Percentiles rank a stretch among this genome's conserved stretches.
Conservation (phyloP, 2,113 vertebrate genomes). For the Furnarius figulus region DNA sequence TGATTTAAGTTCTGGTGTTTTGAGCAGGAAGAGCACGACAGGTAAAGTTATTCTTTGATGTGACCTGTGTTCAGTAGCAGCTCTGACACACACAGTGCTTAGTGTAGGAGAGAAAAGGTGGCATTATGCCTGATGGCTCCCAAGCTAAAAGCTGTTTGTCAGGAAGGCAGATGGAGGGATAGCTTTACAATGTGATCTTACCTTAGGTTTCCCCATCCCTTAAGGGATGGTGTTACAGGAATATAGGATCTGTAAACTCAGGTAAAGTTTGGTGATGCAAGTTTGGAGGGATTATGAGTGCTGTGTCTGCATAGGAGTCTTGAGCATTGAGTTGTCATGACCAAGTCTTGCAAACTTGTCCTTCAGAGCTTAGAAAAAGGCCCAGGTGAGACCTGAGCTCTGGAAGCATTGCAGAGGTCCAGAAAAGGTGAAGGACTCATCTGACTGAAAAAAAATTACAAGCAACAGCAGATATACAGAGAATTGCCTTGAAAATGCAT, state of each 20-base stretch:
- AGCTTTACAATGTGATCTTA: neutral
- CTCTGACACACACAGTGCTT: fast-evolving
- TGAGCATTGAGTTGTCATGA: neutral
- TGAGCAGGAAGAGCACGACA: neutral
- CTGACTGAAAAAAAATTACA: neutral
- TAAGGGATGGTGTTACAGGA: neutral
- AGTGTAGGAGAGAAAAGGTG: neutral
- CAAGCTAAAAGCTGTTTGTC: neutral
- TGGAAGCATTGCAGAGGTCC: neutral
- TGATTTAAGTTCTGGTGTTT: neutral
- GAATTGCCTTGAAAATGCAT: neutral
- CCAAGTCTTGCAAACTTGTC: neutral
- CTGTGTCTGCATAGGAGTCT: neutral
- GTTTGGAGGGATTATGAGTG: neutral
- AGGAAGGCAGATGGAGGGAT: neutral
- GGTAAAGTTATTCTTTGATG: neutral
- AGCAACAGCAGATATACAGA: neutral
- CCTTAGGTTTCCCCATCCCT: neutral
- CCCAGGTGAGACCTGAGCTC: neutral
- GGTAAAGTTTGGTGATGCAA: neutral
- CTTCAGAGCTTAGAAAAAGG: neutral
- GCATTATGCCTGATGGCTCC: fast-evolving
- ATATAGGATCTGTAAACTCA: neutral
- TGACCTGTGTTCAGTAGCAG: neutral
- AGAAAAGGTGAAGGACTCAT: neutral